Base-by-base conservation (phyloP, 2,797 vertebrate genomes). In the Acrossocheilus wenchowensis region DNA sequence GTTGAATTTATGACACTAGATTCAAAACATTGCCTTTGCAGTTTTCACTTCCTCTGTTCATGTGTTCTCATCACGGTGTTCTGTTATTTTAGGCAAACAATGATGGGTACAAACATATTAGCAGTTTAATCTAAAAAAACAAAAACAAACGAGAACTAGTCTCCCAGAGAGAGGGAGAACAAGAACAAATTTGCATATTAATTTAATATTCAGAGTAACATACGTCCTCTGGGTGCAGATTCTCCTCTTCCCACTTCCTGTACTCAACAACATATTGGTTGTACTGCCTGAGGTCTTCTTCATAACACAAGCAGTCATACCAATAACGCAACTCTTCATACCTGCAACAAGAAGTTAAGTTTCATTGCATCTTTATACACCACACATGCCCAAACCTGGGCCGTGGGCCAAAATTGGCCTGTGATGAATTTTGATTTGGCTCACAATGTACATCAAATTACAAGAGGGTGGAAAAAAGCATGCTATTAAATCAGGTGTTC, bases 301-400 rank as follows among this genome's bases (percentile, higher is more conserved):
- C 94, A 17, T 95, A 95, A 89, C 94, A 95, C 81, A 96, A 89
- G 72, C 93, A 95, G 88, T 96, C 94, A 12, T 95, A 96, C 95
- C 95, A 96, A 89, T 95, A 96, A 26, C 95, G 93, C 89, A 96
- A 90, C 52, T 96, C 96, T 87, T 96, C 95, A 11, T 95, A 96
- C 86, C 96, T 96, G 83, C 43, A 1, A 87, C 26, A 10, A 14
- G 17, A 87, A 3, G 5, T 14, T 1, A 5, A 36, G n/a, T 64
- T 81, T 81, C 11, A 52, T 21, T 10, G 9, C 39, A 74, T 41
- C 9, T 79, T 79, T 30, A 54, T 23, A 36, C 9, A 36, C 15
- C 15, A 68, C 15, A 68, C 7, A 68, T 19, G 17, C 15, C 15
- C 17, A 36, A 36, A 34, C 30, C 14, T 17, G 26, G 62, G 12